Base-by-base conservation (phyloP, 2,888 invertebrate genomes). In the Papilio protenor region DNA sequence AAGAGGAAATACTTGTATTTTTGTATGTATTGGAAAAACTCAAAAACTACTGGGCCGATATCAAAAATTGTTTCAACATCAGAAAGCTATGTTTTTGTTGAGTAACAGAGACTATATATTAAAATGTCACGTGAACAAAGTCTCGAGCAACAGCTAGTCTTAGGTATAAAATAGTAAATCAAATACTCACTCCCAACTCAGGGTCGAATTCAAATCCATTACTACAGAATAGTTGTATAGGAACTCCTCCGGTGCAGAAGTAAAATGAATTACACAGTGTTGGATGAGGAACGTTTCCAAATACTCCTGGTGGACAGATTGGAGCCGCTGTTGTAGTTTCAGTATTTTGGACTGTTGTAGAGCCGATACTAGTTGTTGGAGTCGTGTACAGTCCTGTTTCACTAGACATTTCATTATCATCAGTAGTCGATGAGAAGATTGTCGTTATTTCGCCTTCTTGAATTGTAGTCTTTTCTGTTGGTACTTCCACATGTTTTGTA, bases 231-330 rank as follows among this genome's bases (percentile, higher is more conserved):
- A 88, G 75, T 23, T 83, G 82, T n/a, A 87, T 80, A 0, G 87
- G 81, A 0, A 80, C 79, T 0, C 88, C 89, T 0, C 82, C 86
- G 0, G 84, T 79, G 66, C 90, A 90, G 83, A 88, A 84, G 52
- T 81, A 89, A 80, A 87, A 90, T 0, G 85, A 80, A 45, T 87
- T 81, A 64, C 90, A 90, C 0, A 75, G 52, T 2, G 83, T 80
- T 0, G 90, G 89, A 64, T 90, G 87, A 0, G 90, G 83, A 0
- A 89, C 75, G 21, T 86, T 87, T 0, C 88, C 89, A 18, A 86
- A 85, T 0, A 79, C 66, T 1, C 84, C 85, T 0, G 81, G 59
- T 0, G 86, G 84, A 71, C 89, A 90, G 0, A 87, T 61, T 2
- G 33, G 23, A n/a, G 64, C 76, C 12, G 77, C 72, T 11, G 79